A percentile compares a stretch with the other conserved stretches of the same genome.
Evolutionary conservation across 2,113 vertebrate species (phyloP).

Genomic region (Marmota flaviventris): DNA sequence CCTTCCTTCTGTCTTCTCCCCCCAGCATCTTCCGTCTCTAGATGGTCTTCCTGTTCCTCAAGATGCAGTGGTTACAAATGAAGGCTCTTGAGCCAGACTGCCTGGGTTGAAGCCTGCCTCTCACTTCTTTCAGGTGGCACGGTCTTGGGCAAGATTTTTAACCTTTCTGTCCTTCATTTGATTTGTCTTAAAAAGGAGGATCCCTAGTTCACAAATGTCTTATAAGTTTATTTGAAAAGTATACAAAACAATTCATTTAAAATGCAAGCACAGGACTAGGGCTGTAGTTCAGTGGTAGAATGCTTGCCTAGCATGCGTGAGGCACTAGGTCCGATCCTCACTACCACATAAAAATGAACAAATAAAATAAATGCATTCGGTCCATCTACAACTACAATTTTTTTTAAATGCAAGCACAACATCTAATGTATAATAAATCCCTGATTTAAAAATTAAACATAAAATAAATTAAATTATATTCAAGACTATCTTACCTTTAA

Average conservation of each 20-base stretch:
- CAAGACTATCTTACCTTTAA: background rate
- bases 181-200: background rate
- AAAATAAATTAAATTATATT: conserved; percentile 13
- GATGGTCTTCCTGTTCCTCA: background rate
- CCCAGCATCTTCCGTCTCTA: background rate
- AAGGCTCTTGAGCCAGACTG: background rate
- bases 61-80: background rate
- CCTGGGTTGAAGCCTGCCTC: background rate
- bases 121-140: background rate
- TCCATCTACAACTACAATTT: no score
- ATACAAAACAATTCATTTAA: background rate
- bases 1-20: background rate
- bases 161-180: background rate
- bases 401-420: background rate
- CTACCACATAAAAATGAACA: no score
- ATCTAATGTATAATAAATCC: background rate
- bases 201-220: background rate
- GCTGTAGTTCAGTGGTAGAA: no score
- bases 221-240: background rate
- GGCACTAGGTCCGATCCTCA: no score
- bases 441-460: background rate
- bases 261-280: no score
- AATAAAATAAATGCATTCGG: no score
- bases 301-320: no score
- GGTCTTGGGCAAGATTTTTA: background rate